A percentile compares a stretch with the other conserved stretches of the same genome.
These are phyloP conservation scores for Megalops cyprinoides DNA, from an alignment of 2,797 vertebrate genomes.

Conservation along the genomic window DNA sequence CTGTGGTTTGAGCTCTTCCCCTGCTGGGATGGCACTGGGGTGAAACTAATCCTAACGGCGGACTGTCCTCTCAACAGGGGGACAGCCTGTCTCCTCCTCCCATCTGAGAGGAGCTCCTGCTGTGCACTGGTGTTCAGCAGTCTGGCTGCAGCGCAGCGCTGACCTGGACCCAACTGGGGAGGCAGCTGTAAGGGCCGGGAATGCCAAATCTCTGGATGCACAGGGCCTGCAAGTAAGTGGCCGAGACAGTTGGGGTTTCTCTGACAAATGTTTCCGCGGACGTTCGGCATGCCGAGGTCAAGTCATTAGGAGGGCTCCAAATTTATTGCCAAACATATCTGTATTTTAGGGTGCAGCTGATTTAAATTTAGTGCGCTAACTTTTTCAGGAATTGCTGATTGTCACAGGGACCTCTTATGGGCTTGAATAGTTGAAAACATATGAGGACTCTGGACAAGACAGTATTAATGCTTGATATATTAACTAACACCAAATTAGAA, in stretches of 20 bases:
- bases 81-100: conserved; percentile 30
- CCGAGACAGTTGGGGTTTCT: conserved; percentile 67
- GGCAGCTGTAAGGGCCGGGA: conserved; percentile 74
- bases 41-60: conserved; percentile 58
- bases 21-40: conserved; percentile 60
- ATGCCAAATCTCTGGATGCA: conserved; percentile 72
- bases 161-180: conserved; percentile 70
- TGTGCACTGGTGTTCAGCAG: conserved; percentile 51
- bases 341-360: conserved; percentile 78
- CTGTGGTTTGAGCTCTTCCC: conserved; percentile 62
- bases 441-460: conserved; percentile 25
- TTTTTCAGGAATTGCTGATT: conserved; percentile 60
- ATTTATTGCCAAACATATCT: conserved; percentile 79
- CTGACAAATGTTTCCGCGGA: conserved; percentile 69
- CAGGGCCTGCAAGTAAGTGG: conserved; percentile 59
- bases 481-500: background rate
- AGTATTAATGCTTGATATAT: conserved; percentile 27
- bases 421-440: conserved; percentile 32
- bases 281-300: conserved; percentile 31
- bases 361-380: conserved; percentile 66
- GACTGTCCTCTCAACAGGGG: conserved; percentile 8
- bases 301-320: conserved; percentile 68
- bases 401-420: conserved; percentile 35
- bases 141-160: conserved; percentile 57
- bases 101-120: conserved; percentile 49